These are phyloP conservation scores for Ceratitis capitata DNA, from an alignment of 1,140 invertebrate genomes.

Conservation along the genomic window DNA sequence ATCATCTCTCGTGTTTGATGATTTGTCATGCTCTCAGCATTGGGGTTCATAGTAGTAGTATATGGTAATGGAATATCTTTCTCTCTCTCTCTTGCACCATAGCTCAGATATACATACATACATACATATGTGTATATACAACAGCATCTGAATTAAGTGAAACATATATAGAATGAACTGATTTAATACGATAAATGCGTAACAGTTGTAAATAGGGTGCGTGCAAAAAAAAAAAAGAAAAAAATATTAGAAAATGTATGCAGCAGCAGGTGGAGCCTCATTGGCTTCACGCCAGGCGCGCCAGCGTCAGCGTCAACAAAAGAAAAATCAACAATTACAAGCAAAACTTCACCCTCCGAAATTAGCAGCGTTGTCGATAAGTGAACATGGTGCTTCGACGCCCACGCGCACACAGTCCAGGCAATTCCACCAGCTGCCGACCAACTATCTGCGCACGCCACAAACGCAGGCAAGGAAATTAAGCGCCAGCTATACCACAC, in stretches of 20 bases:
- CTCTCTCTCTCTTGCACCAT: background rate
- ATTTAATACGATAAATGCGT: background rate
- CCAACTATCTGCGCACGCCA: conserved; percentile 63
- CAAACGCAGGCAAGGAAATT: conserved; percentile 60
- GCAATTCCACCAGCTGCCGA: conserved; percentile 69
- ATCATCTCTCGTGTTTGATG: too few species aligned
- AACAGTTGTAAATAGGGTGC: background rate
- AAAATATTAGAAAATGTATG: conserved; percentile 71
- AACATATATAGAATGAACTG: background rate
- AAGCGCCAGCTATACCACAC: conserved; percentile 62
- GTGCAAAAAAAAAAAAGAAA: too few species aligned
- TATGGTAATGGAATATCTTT: background rate
- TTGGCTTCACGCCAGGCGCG: conserved; percentile 76
- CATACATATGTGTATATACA: background rate
- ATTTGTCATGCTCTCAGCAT: too few species aligned
- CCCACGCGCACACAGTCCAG: conserved; percentile 65
- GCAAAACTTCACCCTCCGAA: conserved; percentile 67
- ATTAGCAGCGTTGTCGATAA: conserved; percentile 58
- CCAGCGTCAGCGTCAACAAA: conserved; percentile 66
- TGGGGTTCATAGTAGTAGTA: too few species aligned
- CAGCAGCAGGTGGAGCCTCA: conserved; percentile 77
- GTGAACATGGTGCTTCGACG: conserved; percentile 56
- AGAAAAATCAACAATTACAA: conserved; percentile 67
- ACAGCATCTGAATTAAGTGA: background rate
- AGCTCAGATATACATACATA: background rate